Conservation (phyloP, 2,797 vertebrate genomes). For the Gymnothorax javanicus region DNA sequence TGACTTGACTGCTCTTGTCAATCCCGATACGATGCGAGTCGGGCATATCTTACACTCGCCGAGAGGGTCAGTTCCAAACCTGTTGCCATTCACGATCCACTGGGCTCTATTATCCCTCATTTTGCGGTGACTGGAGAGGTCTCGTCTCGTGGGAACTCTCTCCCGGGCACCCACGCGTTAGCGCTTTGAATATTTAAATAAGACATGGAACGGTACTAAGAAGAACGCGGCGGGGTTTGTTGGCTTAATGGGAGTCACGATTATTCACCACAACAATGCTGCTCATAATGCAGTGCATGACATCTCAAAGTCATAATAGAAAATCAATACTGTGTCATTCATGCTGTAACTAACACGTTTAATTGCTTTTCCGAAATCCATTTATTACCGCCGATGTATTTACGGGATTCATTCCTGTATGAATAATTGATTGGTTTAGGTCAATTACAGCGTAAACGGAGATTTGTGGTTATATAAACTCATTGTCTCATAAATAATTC, state of each 20-base stretch:
- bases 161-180: too few relatives aligned
- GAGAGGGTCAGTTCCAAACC: not conserved
- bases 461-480: not conserved
- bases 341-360: not conserved
- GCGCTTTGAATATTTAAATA: too few relatives aligned
- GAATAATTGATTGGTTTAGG: not conserved
- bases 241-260: not conserved
- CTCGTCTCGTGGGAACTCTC: not conserved
- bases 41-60: not conserved
- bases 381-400: not conserved
- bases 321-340: not conserved
- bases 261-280: not conserved
- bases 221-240: too few relatives aligned
- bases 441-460: not conserved
- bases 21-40: not conserved
- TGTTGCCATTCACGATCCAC: not conserved
- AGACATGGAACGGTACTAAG: too few relatives aligned
- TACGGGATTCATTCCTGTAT: not conserved
- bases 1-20: constrained; percentile 4
- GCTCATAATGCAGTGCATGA: not conserved
- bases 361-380: not conserved
- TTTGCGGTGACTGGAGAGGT: not conserved
- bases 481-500: not conserved
- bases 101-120: not conserved
- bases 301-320: not conserved